Base-by-base conservation (phyloP, 2,113 vertebrate species). In the Parotia lawesii region DNA sequence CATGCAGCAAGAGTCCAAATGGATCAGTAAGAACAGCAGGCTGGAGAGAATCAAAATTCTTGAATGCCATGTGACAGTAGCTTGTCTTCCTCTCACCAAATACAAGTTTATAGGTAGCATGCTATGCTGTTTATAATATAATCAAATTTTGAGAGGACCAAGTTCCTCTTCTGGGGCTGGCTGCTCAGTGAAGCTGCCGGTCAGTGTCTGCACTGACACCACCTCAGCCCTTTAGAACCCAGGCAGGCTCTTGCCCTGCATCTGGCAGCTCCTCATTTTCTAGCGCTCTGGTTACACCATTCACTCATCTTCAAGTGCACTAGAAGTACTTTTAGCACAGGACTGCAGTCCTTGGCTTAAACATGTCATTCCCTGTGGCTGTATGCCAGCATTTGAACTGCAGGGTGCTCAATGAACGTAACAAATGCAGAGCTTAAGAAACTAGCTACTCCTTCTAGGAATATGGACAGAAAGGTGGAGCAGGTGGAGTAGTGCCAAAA, bases 91-190 rank as follows among this genome's bases (percentile, higher is more conserved):
- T 75, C 53, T 83, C 12, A 54, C 35, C 44, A 75, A 37, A 80
- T 57, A n/a, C 45, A 82, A 71, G 31, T 61, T 69, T 45, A 65
- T 27, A 61, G 50, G 13, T 53, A 77, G 20, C 31, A 56, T 10
- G 13, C 61, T 57, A 53, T 6, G 9, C 6, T 53, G 9, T 28
- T 65, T 57, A 21, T 37, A 57, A 70, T 15, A 10, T 11, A 45
- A 58, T 3, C 15, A 71, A 10, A 58, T 71, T 38, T 54, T 18
- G 54, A 70, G 86, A 76, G 11, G 40, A 73, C 13, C 0, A 0
- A 45, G 28, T 42, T 85, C 19, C n/a, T 72, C 28, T 76, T 28
- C 28, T 79, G n/a, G 17, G 13, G 11, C 35, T 81, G n/a, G 31
- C 60, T 58, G 69, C 40, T 62, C 17, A 38, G 16, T 35, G 35